Base-by-base conservation (phyloP, 2,113 vertebrate genomes). In the Alectura lathami region DNA sequence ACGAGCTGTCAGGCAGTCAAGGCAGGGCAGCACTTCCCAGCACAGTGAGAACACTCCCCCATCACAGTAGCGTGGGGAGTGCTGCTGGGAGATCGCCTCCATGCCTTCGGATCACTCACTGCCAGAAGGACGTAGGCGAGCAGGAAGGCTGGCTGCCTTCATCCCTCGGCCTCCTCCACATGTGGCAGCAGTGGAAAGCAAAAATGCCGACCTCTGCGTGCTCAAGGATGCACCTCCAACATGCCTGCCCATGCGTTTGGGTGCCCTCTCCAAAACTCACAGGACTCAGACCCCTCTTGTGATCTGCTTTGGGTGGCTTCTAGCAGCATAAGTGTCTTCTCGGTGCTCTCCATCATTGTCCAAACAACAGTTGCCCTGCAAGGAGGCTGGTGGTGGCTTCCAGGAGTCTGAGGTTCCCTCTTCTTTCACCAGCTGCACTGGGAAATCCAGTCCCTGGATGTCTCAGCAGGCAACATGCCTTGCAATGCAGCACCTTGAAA, bases 241-340 rank as follows among this genome's bases (percentile, higher is more conserved):
- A 40, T 1, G 0, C 8, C 30, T 1, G 1, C 13, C 21, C n/a
- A 45, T 1, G 1, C 1, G 0, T 15, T 38, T 36, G 29, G 2
- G 20, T 63, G 57, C 78, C 27, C 30, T 13, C 34, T 32, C n/a
- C 18, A 89, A 74, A 64, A 23, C 18, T 64, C 48, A 34, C 26
- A 63, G 45, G 30, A 29, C 32, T 79, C 38, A 24, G 32, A 13
- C 11, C 9, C 24, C 9, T 56, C 16, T 93, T 22, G 32, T 18
- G n/a, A 72, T 79, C 62, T 70, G 34, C 54, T 85, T 47, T 64
- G 66, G 36, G n/a, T 0, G 1, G 74, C 48, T 30, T 86, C 43
- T 72, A 83, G 75, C 20, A 47, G 26, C 13, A 38, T 3, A 13
- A 47, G 8, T 5, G 26, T 83, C 29, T 92, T 51, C 45, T 86